Percentiles rank a stretch among this genome's conserved stretches.
Conservation (phyloP, 2,888 invertebrate genomes). For the Drosophila siamana region DNA sequence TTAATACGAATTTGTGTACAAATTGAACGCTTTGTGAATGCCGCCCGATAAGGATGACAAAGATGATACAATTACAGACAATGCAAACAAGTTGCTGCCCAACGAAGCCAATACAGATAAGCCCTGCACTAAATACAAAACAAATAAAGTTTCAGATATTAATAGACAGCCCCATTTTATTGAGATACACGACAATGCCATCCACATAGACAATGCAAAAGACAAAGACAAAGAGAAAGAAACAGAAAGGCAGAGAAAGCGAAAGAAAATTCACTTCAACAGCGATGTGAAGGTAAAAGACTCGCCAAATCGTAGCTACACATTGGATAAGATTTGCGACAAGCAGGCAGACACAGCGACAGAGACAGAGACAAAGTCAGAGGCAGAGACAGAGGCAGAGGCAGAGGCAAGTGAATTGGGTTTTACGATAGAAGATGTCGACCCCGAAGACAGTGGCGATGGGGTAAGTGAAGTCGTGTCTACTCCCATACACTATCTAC, state of each 20-base stretch:
- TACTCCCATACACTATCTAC: background rate
- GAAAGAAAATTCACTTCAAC: conserved; percentile 59
- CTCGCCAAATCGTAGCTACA: conserved; percentile 42
- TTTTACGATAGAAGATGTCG: conserved; percentile 54
- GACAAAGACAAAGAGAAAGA: conserved; percentile 36
- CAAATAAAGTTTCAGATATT: conserved; percentile 72
- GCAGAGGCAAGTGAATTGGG: conserved; percentile 35
- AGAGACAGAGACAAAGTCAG: conserved; percentile 3
- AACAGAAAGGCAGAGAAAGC: conserved; percentile 33
- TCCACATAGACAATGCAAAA: conserved; percentile 7
- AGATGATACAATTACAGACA: conserved; percentile 45
- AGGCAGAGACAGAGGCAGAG: background rate
- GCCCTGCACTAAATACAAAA: conserved; percentile 58
- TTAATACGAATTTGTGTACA: conserved; percentile 1
- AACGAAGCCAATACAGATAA: conserved; percentile 53
- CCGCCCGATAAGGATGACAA: conserved; percentile 58
- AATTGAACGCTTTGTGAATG: conserved; percentile 36
- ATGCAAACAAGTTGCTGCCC: conserved; percentile 31
- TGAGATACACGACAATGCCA: conserved; percentile 18
- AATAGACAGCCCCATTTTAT: conserved; percentile 32
- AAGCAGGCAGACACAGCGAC: conserved; percentile 3
- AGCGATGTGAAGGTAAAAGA: conserved; percentile 56
- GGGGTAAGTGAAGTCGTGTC: conserved; percentile 48
- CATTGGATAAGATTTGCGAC: conserved; percentile 33
- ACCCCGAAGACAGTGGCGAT: conserved; percentile 12